Evolutionary conservation across 1,140 invertebrate genomes (phyloP), one percentile per base, ranked within the genome.

Genomic region (Diorhabda sublineata): DNA sequence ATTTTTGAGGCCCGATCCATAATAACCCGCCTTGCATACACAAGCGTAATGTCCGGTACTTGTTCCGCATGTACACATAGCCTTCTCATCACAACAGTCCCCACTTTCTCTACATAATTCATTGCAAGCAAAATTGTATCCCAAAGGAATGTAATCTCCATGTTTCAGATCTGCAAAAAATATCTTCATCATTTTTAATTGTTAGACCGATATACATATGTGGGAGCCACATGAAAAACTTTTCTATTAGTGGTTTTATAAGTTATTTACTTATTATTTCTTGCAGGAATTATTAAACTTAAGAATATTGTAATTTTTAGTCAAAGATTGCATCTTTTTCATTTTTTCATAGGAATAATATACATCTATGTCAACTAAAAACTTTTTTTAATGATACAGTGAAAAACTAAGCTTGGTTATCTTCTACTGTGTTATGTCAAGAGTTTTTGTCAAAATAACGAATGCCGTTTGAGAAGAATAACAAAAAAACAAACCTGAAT

Each of bases 41-140:
- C 90, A 92, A 41, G 86, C 83, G 77, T 89, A 91, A 69, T 88
- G 87, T 3, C 90, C 90, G 3, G 87, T 89, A 42, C 86, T 83
- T 3, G 86, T 89, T 0, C 88, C 89, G 78, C 90, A 92, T 6
- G 84, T 83, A 75, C 90, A 92, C 3, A 81, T 78, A 8, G 89
- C 88, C 26, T 82, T 80, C 26, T 78, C 71, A 76, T 90, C 87
- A 72, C 89, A 91, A 64, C 78, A 81, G 47, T 82, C 76, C 6
- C 79, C 72, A 6, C 74, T 72, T 5, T 74, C 73, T 52, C n/a
- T 52, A 74, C 90, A 91, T 5, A 91, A 76, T 42, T 79, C 75
- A 67, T 84, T 76, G 75, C 90, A 91, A 42, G 85, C 83, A 4
- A 73, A 78, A 4, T 76, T 68, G 44, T 81, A 72, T 69, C 84